Percentiles rank a stretch among this genome's conserved stretches.
Evolutionary conservation across 1,140 invertebrate species (phyloP).

Genomic region (Carposina sasakii): DNA sequence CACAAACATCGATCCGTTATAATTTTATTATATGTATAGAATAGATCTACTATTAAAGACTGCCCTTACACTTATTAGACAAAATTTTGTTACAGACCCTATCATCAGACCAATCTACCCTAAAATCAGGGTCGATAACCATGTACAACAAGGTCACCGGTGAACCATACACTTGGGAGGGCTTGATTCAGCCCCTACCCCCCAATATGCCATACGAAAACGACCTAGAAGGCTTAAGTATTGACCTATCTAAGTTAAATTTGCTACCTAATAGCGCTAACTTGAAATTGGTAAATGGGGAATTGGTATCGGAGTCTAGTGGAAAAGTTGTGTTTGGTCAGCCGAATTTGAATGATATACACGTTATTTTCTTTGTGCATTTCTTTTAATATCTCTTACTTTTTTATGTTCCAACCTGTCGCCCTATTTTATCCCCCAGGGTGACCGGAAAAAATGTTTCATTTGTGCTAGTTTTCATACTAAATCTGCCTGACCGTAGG

Average conservation of each 20-base stretch:
- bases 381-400: conserved; percentile 6
- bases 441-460: too few relatives aligned
- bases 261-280: conserved; percentile 48
- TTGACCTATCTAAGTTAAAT: conserved; percentile 39
- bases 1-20: too few relatives aligned
- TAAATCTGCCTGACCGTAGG: too few relatives aligned
- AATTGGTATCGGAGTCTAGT: conserved; percentile 30
- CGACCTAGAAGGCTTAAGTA: conserved; percentile 21
- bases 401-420: not conserved
- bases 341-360: conserved; percentile 36
- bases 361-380: conserved; percentile 38
- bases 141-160: conserved; percentile 48
- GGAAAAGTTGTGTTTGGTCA: conserved; percentile 42
- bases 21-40: too few relatives aligned
- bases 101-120: conserved; percentile 19
- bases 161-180: conserved; percentile 43
- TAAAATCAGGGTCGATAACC: conserved; percentile 35
- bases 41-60: too few relatives aligned
- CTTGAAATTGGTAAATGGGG: conserved; percentile 34
- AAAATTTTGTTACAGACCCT: conserved; percentile 45
- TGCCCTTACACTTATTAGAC: too few relatives aligned
- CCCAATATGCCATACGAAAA: conserved; percentile 25
- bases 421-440: too few relatives aligned
- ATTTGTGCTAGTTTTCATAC: too few relatives aligned
- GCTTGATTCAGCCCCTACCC: conserved; percentile 31